Percentiles rank a stretch among this genome's conserved stretches.
These are phyloP conservation scores for Trachythela sp. DNA, from an alignment of 64 coral and sea anemone genomes.

Conservation along the genomic window DNA sequence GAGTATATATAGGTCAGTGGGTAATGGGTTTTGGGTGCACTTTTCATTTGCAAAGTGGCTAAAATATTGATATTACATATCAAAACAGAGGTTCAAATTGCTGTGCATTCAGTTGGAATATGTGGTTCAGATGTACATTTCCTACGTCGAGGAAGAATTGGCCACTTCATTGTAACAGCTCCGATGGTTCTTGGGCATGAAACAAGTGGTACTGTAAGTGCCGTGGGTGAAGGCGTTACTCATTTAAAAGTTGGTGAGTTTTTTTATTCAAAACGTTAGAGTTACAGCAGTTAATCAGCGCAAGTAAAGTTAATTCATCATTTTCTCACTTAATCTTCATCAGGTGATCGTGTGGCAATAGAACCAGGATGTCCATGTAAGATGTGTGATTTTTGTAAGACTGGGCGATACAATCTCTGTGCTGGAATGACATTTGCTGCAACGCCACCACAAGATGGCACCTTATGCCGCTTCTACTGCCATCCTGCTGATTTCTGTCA, in stretches of 20 bases:
- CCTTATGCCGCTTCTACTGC: conserved; percentile 61
- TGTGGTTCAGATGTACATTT: conserved; percentile 99
- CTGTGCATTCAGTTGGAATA: conserved; percentile 84
- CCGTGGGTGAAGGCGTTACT: conserved; percentile 75
- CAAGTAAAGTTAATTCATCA: background rate
- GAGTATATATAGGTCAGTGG: no score
- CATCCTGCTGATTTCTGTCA: conserved; percentile 94
- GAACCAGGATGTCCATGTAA: conserved; percentile 77
- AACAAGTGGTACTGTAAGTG: conserved; percentile 62
- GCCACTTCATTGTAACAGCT: conserved; percentile 72
- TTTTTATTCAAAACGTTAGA: no score
- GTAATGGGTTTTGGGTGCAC: no score
- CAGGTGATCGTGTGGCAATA: conserved; percentile 94
- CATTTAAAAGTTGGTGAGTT: conserved; percentile 77
- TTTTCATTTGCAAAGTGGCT: no score
- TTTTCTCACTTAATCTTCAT: background rate
- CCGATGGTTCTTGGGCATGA: conserved; percentile 95
- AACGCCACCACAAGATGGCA: conserved; percentile 80
- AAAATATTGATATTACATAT: background rate
- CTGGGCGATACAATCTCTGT: conserved; percentile 83
- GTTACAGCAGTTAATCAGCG: no score
- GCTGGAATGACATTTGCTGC: conserved; percentile 80
- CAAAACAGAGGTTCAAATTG: conserved; percentile 68
- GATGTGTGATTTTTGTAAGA: conserved; percentile 71
- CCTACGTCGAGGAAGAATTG: conserved; percentile 69